Percentiles rank a stretch among this genome's conserved stretches.
Conservation (phyloP, 2,888 invertebrate species). For the Pandemis cinnamomeana region DNA sequence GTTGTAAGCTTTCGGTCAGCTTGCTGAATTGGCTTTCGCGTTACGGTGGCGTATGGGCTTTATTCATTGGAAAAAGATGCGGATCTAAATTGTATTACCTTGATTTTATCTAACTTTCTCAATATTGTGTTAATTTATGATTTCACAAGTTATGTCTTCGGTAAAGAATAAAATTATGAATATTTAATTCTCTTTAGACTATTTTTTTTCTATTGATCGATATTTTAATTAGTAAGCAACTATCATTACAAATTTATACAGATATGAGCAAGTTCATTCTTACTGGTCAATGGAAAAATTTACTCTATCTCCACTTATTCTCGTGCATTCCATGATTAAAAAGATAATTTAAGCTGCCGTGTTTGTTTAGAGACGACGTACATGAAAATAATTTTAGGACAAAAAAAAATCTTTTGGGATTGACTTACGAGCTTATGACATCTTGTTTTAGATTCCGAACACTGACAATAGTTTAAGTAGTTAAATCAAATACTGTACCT, state of each 20-base stretch:
- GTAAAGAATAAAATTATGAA: neutral
- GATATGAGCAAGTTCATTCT: no score
- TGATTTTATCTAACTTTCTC: slow-evolving; percentile 17
- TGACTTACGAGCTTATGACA: neutral
- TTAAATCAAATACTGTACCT: neutral
- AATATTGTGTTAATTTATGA: slow-evolving; percentile 1
- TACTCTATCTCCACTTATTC: no score
- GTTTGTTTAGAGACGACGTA: neutral
- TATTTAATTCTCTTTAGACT: neutral
- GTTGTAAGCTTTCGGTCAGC: slow-evolving; percentile 3
- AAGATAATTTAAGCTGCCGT: neutral
- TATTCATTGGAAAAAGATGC: neutral
- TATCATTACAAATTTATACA: no score
- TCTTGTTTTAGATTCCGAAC: neutral
- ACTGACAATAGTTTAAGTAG: neutral
- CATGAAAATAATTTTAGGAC: neutral
- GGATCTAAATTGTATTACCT: slow-evolving; percentile 10
- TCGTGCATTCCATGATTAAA: no score
- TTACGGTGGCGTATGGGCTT: slow-evolving; percentile 9
- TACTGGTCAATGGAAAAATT: no score
- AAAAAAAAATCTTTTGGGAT: neutral
- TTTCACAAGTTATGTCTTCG: neutral
- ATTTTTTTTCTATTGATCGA: neutral
- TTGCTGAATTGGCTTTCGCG: slow-evolving; percentile 19
- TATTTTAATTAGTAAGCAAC: neutral